These are phyloP conservation scores for Brachionus calyciflorus DNA, from an alignment of 1,140 invertebrate genomes.

Conservation along the genomic window DNA sequence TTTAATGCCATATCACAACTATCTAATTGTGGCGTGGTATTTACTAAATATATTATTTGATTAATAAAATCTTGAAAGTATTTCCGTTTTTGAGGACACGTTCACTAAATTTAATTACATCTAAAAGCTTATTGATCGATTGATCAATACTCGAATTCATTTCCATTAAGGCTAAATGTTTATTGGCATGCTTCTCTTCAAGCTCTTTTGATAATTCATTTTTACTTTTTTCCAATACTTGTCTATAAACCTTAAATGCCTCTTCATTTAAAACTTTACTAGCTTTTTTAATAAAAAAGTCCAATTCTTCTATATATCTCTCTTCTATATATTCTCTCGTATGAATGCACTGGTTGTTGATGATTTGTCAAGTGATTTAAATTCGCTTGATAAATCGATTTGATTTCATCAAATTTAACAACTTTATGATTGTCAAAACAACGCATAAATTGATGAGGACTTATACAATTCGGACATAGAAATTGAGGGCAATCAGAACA, in stretches of 20 bases:
- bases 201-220: conserved; percentile 74
- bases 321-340: conserved; percentile 73
- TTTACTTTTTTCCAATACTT: conserved; percentile 71
- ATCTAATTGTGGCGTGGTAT: conserved; percentile 72
- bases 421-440: conserved; percentile 82
- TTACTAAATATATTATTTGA: conserved; percentile 73
- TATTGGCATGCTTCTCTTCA: conserved; percentile 74
- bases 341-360: conserved; percentile 73
- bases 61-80: conserved; percentile 73
- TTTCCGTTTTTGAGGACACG: conserved; percentile 76
- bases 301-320: conserved; percentile 72
- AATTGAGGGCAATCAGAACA: conserved; percentile 90
- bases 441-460: conserved; percentile 84
- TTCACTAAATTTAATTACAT: conserved; percentile 76
- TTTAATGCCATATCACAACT: conserved; percentile 71
- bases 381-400: neutral
- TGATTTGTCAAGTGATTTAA: conserved; percentile 65
- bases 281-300: conserved; percentile 68
- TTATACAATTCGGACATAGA: conserved; percentile 84
- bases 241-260: conserved; percentile 74
- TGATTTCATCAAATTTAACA: conserved; percentile 44
- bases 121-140: conserved; percentile 75
- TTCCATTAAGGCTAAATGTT: conserved; percentile 83
- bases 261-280: conserved; percentile 79
- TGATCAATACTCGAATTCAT: conserved; percentile 75